Evolutionary conservation across 2,113 vertebrate species (phyloP), one percentile per base, ranked within the genome.

Genomic region (Scolopax mira): DNA sequence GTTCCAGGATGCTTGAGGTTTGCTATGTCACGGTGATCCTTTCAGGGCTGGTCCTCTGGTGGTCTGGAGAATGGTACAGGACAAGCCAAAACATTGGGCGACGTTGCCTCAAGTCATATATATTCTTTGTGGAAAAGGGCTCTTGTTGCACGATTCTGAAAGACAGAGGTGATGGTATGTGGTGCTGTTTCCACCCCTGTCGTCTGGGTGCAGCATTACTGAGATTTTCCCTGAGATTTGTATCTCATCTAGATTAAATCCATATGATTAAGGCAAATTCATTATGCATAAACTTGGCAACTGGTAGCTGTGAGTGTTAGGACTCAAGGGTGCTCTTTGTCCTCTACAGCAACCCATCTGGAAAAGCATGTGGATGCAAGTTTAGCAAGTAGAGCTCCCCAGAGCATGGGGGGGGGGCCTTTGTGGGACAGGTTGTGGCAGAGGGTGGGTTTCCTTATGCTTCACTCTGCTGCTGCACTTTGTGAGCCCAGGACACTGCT

Each of bases 11-110:
- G 28, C n/a, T 27, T 39, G n/a, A 64, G 25, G 28, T 54, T 78
- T 41, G 14, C 44, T 6, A 1, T 0, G 0, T 54, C 46, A 16
- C 0, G 1, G 18, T 22, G 9, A 19, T 41, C 37, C 3, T 14
- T 49, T 33, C 22, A 44, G 31, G 28, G 30, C 17, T 58, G 4
- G 49, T 84, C 27, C 35, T 52, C 52, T 62, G 15, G 15, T 24
- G 55, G 44, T 30, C 31, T 18, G 42, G 18, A 27, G 57, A 25
- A 74, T 5, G 37, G 16, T 2, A 3, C 3, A 23, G n/a, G 48
- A 14, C 33, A 60, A 35, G 24, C 41, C 1, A 16, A 9, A 71
- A 31, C 1, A 0, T 18, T 73, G 21, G 8, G 13, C 18, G 35
- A 25, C 0, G 0, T 18, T 37, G 15, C 42, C 9, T 55, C 25